Percentiles rank a stretch among this genome's conserved stretches.
Conservation (phyloP, 2,797 vertebrate species). For the Ctenochaetus hawaiiensis region DNA sequence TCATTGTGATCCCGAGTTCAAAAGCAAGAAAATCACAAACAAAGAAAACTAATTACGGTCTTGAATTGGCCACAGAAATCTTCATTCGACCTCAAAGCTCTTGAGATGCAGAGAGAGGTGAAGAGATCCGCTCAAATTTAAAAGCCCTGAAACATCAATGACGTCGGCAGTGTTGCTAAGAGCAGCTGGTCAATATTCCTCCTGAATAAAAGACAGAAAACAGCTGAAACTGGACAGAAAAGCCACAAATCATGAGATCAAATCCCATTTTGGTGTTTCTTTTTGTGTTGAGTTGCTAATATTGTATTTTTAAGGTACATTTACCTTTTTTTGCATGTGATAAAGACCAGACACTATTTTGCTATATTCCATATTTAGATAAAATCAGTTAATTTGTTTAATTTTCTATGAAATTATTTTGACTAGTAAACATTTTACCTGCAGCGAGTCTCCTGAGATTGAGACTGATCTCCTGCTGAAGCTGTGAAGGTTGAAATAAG, state of each 20-base stretch:
- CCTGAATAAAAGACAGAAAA: neutral
- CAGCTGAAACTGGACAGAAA: neutral
- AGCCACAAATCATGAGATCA: too few species aligned
- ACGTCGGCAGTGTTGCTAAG: neutral
- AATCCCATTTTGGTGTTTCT: too few species aligned
- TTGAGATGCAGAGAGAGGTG: neutral
- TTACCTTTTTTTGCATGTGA: too few species aligned
- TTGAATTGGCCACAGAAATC: neutral
- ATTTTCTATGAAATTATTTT: too few species aligned
- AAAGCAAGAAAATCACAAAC: neutral
- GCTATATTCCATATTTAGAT: too few species aligned
- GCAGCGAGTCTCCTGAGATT: slow-evolving; percentile 5
- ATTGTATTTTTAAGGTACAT: too few species aligned
- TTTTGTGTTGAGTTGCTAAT: too few species aligned
- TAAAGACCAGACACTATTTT: too few species aligned
- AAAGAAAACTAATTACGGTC: neutral
- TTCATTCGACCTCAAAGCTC: neutral
- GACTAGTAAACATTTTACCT: neutral
- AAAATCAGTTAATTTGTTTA: too few species aligned
- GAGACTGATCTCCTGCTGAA: slow-evolving; percentile 26
- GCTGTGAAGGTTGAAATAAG: slow-evolving; percentile 18
- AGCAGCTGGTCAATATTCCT: neutral
- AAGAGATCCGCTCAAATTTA: neutral
- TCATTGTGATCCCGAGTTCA: too few species aligned
- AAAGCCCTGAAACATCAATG: neutral